These are phyloP conservation scores for Strix uralensis DNA, from an alignment of 2,113 vertebrate species.

Conservation along the genomic window DNA sequence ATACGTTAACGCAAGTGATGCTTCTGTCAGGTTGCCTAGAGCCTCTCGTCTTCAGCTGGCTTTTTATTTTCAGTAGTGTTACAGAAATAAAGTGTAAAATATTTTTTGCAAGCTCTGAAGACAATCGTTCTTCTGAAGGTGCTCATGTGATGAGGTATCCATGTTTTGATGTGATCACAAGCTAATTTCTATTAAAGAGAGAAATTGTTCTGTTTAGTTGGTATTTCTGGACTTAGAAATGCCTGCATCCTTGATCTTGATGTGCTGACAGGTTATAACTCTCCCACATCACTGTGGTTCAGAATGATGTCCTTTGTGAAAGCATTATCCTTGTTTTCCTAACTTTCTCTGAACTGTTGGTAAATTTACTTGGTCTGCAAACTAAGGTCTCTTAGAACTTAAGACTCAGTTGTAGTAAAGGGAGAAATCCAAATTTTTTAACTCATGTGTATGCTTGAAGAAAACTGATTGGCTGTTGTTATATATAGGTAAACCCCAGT, in stretches of 20 bases:
- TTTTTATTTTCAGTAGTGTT: constrained; percentile 28
- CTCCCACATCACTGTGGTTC: background rate
- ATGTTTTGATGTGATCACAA: background rate
- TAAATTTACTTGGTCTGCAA: background rate
- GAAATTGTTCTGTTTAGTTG: background rate
- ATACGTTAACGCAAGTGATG: background rate
- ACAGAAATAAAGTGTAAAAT: constrained; percentile 19
- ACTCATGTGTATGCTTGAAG: constrained; percentile 76
- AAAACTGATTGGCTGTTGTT: constrained; percentile 85
- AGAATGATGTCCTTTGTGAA: background rate
- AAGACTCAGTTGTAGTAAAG: constrained; percentile 60
- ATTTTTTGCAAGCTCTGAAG: background rate
- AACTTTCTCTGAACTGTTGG: background rate
- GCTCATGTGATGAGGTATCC: background rate
- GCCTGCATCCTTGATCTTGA: background rate
- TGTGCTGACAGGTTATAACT: background rate
- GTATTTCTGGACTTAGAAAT: background rate
- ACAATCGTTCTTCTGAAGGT: background rate
- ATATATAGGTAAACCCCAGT: constrained; percentile 85
- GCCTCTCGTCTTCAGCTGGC: constrained; percentile 17
- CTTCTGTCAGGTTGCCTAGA: constrained; percentile 42
- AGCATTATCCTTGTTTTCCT: background rate
- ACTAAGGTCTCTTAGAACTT: constrained; percentile 4
- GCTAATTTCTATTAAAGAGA: background rate
- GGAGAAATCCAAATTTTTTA: constrained; percentile 75